Conservation (phyloP, 2,888 invertebrate species). For the Mythimna loreyi region DNA sequence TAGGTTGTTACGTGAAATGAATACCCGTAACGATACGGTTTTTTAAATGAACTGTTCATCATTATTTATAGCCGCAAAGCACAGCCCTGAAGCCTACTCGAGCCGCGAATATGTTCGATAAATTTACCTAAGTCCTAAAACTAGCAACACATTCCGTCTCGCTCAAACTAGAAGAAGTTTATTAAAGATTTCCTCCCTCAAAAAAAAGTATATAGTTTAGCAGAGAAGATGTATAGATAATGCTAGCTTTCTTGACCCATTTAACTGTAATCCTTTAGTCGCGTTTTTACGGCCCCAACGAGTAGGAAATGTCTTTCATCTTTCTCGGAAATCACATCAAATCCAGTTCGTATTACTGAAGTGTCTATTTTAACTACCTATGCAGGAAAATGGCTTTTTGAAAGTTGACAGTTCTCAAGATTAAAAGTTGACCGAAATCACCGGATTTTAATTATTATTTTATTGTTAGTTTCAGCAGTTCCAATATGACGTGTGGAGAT, state of each 20-base stretch:
- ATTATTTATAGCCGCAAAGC: too few relatives aligned
- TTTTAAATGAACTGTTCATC: not conserved
- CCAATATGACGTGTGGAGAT: too few relatives aligned
- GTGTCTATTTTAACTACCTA: constrained; percentile 7
- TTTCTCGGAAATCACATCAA: constrained; percentile 10
- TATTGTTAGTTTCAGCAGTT: too few relatives aligned
- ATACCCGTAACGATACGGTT: not conserved
- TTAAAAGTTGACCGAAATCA: not conserved
- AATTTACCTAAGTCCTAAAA: too few relatives aligned
- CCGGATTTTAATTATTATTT: too few relatives aligned
- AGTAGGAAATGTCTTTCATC: constrained; percentile 17
- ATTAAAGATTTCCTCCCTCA: too few relatives aligned
- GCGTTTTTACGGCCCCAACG: constrained; percentile 1
- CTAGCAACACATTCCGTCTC: too few relatives aligned
- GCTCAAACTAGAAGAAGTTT: too few relatives aligned
- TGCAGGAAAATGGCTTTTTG: not conserved
- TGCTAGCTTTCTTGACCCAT: not conserved
- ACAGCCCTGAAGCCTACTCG: too few relatives aligned
- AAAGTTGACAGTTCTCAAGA: not conserved
- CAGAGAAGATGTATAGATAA: not conserved
- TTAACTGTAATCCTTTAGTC: constrained; percentile 10
- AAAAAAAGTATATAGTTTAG: not conserved
- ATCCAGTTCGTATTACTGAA: constrained; percentile 1
- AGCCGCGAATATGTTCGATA: too few relatives aligned
- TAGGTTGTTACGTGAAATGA: not conserved